Base-by-base conservation (phyloP, 1,140 invertebrate genomes). In the Heliconius hewitsoni region DNA sequence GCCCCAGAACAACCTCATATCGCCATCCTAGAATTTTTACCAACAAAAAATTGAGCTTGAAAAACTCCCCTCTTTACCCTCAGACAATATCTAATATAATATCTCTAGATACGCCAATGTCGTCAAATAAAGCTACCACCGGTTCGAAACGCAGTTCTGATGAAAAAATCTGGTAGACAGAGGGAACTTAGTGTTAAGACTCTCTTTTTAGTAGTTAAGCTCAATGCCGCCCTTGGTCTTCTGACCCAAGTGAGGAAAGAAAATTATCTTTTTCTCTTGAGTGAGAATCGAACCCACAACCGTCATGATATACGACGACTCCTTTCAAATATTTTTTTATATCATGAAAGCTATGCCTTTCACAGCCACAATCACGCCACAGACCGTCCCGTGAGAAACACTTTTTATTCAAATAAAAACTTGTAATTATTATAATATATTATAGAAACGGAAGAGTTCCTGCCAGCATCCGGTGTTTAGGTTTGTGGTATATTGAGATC, bases 381-480 rank as follows among this genome's bases (percentile, higher is more conserved):
- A 13, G 60, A 66, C 23, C 27, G 60, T 66, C 71, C 81, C 88
- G 88, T 92, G 90, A 87, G 88, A 91, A 91, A 83, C 66, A 30
- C 39, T 66, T 66, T 66, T 66, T 83, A n/a, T 78, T 71, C 2
- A 52, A 84, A 83, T 74, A 87, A 86, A 88, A 83, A 82, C 81
- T 72, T 86, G 84, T 87, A 85, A 88, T 91, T 85, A 91, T 91
- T 87, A 86, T 83, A 85, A 90, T 91, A 84, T 81, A 87, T 83
- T 88, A 87, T 79, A 82, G 83, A 75, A 81, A 82, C 87, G 90
- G 91, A 91, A 93, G 87, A 90, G 87, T 93, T 93, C 89, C 89
- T 74, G 50, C 75, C 77, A 84, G 82, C 87, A 89, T 92, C 91
- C 87, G 88, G 90, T 83, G 11, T 50, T 80, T 70, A 83, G 50